Conservation (phyloP, 1,140 invertebrate genomes). For the Mesaphorura yosii region DNA sequence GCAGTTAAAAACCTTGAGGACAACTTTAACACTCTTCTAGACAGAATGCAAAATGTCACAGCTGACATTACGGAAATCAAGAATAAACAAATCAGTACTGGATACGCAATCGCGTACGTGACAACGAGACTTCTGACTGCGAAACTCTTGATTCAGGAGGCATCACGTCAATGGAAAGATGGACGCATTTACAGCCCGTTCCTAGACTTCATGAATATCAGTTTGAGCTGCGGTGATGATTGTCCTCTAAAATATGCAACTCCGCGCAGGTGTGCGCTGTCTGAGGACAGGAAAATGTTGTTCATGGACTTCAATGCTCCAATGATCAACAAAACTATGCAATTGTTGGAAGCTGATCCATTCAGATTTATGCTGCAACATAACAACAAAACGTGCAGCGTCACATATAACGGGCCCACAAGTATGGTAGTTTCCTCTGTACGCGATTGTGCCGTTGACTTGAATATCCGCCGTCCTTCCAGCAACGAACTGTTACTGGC, state of each 20-base stretch:
- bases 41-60: background rate
- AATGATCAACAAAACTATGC: slow-evolving; percentile 2
- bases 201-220: background rate
- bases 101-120: background rate
- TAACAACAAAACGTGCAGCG: slow-evolving; percentile 9
- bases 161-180: background rate
- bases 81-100: background rate
- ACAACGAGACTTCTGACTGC: background rate
- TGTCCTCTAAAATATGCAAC: background rate
- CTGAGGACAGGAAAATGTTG: background rate
- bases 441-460: background rate
- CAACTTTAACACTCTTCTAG: background rate
- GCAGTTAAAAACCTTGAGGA: background rate
- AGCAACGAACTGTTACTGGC: background rate
- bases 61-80: background rate
- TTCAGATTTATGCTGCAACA: slow-evolving; percentile 12
- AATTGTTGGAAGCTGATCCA: slow-evolving; percentile 11
- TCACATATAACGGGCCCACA: slow-evolving; percentile 8
- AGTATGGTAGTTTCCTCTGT: background rate
- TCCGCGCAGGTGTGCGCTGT: background rate
- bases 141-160: background rate
- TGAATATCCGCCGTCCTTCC: background rate
- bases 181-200: background rate
- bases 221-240: background rate
- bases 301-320: slow-evolving; percentile 13